Evolutionary conservation across 2,113 vertebrate species (phyloP).

Genomic region (Rhadina sibilatrix): DNA sequence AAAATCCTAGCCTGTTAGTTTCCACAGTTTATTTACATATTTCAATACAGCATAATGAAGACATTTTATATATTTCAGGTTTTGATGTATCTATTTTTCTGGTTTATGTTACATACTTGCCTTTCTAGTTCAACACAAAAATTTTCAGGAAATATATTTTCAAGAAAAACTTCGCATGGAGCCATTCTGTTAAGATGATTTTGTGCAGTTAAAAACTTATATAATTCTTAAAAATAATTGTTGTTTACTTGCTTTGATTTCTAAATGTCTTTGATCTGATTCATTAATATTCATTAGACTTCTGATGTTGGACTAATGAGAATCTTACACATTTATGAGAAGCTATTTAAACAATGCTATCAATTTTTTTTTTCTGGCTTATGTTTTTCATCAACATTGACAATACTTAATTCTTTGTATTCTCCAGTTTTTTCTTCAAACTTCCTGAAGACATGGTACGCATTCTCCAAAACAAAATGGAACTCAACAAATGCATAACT

Average conservation of each 20-base stretch:
- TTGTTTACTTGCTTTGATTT: constrained; percentile 77
- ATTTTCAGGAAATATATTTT: constrained; percentile 23
- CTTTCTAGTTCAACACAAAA: background rate
- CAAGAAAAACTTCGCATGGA: background rate
- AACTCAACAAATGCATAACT: background rate
- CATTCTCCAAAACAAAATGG: background rate
- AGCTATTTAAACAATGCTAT: constrained; percentile 68
- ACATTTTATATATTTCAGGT: background rate
- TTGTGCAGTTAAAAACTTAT: constrained; percentile 59
- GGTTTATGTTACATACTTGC: background rate
- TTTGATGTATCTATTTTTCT: background rate
- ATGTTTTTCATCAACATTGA: constrained; percentile 1
- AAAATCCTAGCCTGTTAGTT: background rate
- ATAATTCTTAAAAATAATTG: constrained; percentile 69
- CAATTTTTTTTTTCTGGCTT: constrained; percentile 58
- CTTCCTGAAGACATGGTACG: background rate
- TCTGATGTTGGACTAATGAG: constrained; percentile 77
- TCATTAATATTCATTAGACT: constrained; percentile 81
- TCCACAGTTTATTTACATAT: background rate
- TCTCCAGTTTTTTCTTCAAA: background rate
- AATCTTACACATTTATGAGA: constrained; percentile 68
- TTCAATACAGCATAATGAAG: background rate
- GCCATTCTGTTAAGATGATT: background rate
- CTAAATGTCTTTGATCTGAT: constrained; percentile 76
- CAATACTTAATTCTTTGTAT: background rate